Percentiles rank a stretch among this genome's conserved stretches.
Evolutionary conservation across 2,113 vertebrate genomes (phyloP).

Genomic region (Oceanites oceanicus): DNA sequence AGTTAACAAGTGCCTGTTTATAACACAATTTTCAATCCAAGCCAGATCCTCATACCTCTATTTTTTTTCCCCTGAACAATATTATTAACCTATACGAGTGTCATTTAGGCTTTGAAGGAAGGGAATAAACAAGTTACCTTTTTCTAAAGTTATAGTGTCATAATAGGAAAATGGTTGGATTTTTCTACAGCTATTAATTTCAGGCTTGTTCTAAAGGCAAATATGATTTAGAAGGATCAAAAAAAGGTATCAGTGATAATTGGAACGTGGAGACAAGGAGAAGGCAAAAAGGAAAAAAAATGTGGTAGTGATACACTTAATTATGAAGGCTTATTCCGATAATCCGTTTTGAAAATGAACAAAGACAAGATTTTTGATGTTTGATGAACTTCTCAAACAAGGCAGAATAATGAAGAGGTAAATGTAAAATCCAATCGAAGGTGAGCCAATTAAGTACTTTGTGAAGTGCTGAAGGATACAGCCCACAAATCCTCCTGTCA

Average conservation of each 20-base stretch:
- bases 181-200: constrained; percentile 53
- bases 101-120: constrained; percentile 10
- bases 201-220: constrained; percentile 58
- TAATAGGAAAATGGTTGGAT: neutral
- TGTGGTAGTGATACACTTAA: constrained; percentile 64
- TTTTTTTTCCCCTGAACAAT: neutral
- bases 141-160: neutral
- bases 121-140: constrained; percentile 26
- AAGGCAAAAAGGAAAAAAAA: neutral
- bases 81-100: neutral
- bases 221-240: constrained; percentile 68
- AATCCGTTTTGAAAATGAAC: constrained; percentile 68
- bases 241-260: constrained; percentile 64
- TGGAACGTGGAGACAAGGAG: constrained; percentile 54
- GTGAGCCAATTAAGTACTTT: constrained; percentile 59
- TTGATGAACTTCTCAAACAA: constrained; percentile 70
- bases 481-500: constrained; percentile 38
- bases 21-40: neutral
- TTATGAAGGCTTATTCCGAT: constrained; percentile 61
- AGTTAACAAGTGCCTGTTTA: neutral
- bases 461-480: constrained; percentile 27
- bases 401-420: constrained; percentile 65
- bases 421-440: constrained; percentile 48
- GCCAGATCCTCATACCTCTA: neutral
- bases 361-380: constrained; percentile 65